Conservation (phyloP, 2,113 vertebrate species). For the Aspiorhynchus laticeps region DNA sequence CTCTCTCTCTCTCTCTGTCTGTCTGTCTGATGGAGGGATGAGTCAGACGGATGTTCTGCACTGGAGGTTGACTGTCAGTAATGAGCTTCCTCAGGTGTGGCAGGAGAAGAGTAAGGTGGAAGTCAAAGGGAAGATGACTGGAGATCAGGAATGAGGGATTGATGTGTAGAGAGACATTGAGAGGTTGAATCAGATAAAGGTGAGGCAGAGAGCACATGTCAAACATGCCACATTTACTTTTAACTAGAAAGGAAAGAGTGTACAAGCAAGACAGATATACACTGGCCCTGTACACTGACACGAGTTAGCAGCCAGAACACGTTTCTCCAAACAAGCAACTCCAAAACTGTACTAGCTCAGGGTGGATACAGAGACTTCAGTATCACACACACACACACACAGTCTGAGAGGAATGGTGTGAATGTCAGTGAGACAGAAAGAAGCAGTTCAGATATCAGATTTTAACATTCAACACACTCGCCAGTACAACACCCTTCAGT, state of each 20-base stretch:
- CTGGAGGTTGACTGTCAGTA: slow-evolving; percentile 33
- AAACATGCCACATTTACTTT: slow-evolving; percentile 25
- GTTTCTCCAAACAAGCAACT: slow-evolving; percentile 36
- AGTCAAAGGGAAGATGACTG: slow-evolving; percentile 12
- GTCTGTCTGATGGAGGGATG: background rate
- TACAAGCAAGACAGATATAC: background rate
- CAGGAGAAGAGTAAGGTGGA: slow-evolving; percentile 20
- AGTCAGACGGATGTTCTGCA: slow-evolving; percentile 18
- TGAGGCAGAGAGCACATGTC: slow-evolving; percentile 11
- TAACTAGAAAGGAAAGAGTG: background rate
- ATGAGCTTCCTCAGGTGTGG: slow-evolving; percentile 45
- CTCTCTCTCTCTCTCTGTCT: slow-evolving; percentile 16
- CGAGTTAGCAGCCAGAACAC: slow-evolving; percentile 49
- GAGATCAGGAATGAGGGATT: background rate
- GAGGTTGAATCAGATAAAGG: slow-evolving; percentile 17
- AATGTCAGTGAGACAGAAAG: slow-evolving; percentile 14
- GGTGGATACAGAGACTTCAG: slow-evolving; percentile 24
- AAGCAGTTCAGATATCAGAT: background rate
- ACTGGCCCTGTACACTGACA: slow-evolving; percentile 19
- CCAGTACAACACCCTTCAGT: background rate
- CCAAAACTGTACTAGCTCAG: slow-evolving; percentile 33
- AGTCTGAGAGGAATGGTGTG: slow-evolving; percentile 33
- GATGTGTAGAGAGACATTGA: slow-evolving; percentile 15
- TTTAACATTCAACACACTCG: slow-evolving; percentile 1
- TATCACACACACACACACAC: slow-evolving; percentile 15